Evolutionary conservation across 2,113 vertebrate genomes (phyloP).

Genomic region (Eubucco bourcierii): DNA sequence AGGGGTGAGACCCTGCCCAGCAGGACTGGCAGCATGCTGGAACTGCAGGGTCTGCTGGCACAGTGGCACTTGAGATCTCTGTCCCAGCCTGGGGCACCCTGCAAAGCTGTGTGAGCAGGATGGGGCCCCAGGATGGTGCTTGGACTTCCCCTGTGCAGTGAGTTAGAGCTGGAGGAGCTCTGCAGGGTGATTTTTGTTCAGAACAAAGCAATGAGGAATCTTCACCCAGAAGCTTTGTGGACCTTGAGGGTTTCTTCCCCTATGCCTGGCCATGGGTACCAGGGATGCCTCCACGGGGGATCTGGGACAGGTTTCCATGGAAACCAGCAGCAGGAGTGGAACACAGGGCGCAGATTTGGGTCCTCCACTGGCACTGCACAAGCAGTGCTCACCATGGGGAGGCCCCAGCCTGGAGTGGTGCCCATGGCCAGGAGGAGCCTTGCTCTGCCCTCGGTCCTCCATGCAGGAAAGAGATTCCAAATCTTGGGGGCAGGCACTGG

Average conservation of each 20-base stretch:
- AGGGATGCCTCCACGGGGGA: not conserved
- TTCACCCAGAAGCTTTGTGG: not conserved
- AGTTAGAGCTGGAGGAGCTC: not conserved
- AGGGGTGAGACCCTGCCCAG: not conserved
- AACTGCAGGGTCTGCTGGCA: not conserved
- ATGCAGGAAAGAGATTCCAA: not conserved
- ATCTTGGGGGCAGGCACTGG: not conserved
- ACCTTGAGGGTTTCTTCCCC: not conserved
- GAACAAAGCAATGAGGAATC: not conserved
- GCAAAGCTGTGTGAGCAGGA: not conserved
- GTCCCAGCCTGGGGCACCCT: rapidly evolving
- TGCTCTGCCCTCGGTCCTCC: not conserved
- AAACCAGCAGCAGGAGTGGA: not conserved
- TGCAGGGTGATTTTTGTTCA: not conserved
- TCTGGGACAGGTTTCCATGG: not conserved
- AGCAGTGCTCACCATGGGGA: rapidly evolving
- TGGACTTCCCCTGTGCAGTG: not conserved
- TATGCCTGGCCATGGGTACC: not conserved
- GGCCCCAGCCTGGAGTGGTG: rapidly evolving
- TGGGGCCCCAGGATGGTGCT: not conserved
- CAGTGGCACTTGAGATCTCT: not conserved
- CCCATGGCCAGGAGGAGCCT: not conserved
- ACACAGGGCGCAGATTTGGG: not conserved
- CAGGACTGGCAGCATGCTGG: not conserved
- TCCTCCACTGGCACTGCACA: not conserved